Conservation (phyloP, 2,797 vertebrate species). For the Silurus aristotelis region DNA sequence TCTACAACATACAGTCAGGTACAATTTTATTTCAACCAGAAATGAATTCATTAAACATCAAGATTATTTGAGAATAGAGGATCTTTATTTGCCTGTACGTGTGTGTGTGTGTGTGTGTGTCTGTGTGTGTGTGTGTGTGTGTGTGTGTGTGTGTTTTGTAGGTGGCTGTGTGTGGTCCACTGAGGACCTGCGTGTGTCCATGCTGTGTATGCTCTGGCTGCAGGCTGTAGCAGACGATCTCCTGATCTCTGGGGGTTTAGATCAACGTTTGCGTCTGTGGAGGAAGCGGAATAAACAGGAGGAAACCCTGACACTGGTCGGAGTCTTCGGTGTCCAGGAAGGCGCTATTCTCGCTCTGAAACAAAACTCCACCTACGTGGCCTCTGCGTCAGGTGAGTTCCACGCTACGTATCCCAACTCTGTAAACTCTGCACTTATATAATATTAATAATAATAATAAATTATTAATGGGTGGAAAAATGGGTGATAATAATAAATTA, state of each 20-base stretch:
- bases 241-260: constrained; percentile 74
- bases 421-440: not conserved
- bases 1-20: constrained; percentile 76
- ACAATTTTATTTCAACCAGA: constrained; percentile 3
- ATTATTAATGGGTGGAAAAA: too few relatives aligned
- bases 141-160: constrained; percentile 48
- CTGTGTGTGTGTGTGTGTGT: not conserved
- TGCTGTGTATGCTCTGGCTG: constrained; percentile 77
- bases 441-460: not conserved
- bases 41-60: not conserved
- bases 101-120: not conserved
- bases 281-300: constrained; percentile 39
- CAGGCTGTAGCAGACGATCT: constrained; percentile 44
- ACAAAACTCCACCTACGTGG: constrained; percentile 74
- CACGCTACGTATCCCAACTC: not conserved
- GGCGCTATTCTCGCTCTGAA: constrained; percentile 73
- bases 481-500: too few relatives aligned
- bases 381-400: constrained; percentile 78
- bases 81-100: not conserved
- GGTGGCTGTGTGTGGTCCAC: constrained; percentile 64
- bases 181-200: constrained; percentile 58
- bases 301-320: constrained; percentile 53
- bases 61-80: not conserved
- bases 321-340: constrained; percentile 62
- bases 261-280: constrained; percentile 77